Evolutionary conservation across 2,888 invertebrate genomes (phyloP).

Genomic region (Agonum fuliginosum): DNA sequence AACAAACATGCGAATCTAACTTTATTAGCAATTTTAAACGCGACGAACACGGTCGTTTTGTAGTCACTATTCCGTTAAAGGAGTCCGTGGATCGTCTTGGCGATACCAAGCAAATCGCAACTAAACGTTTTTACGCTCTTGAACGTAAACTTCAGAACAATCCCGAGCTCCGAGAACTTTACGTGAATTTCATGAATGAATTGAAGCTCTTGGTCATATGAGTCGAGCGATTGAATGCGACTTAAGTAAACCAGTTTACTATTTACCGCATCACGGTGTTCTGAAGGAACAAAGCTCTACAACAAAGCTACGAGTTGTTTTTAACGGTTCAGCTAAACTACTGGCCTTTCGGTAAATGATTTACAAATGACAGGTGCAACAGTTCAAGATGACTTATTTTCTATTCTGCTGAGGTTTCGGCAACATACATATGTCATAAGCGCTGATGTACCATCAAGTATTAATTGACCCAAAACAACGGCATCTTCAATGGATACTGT

Average conservation of each 20-base stretch:
- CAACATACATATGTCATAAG: slow-evolving; percentile 60
- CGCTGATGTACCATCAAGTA: slow-evolving; percentile 65
- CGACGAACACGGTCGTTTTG: slow-evolving; percentile 63
- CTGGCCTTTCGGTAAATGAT: slow-evolving; percentile 64
- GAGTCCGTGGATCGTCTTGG: slow-evolving; percentile 53
- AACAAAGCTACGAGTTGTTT: slow-evolving; percentile 60
- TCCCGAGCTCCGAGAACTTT: slow-evolving; percentile 61
- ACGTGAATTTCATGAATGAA: slow-evolving; percentile 61
- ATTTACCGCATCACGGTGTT: slow-evolving; percentile 63
- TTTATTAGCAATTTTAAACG: slow-evolving; percentile 62
- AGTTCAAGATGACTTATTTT: slow-evolving; percentile 64
- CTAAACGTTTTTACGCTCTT: slow-evolving; percentile 62
- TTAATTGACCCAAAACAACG: slow-evolving; percentile 55
- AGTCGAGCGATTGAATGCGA: slow-evolving; percentile 13
- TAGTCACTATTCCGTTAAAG: slow-evolving; percentile 64
- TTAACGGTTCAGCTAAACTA: slow-evolving; percentile 47
- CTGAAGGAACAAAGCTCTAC: slow-evolving; percentile 61
- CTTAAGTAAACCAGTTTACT: too few species aligned
- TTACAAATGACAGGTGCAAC: slow-evolving; percentile 59
- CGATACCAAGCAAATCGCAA: slow-evolving; percentile 63
- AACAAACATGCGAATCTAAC: slow-evolving; percentile 63
- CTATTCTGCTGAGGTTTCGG: slow-evolving; percentile 53
- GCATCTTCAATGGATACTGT: slow-evolving; percentile 8
- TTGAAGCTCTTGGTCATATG: slow-evolving; percentile 62
- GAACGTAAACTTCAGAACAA: slow-evolving; percentile 63